Base-by-base conservation (phyloP, 2,888 invertebrate species). In the Caenorhabditis angaria region DNA sequence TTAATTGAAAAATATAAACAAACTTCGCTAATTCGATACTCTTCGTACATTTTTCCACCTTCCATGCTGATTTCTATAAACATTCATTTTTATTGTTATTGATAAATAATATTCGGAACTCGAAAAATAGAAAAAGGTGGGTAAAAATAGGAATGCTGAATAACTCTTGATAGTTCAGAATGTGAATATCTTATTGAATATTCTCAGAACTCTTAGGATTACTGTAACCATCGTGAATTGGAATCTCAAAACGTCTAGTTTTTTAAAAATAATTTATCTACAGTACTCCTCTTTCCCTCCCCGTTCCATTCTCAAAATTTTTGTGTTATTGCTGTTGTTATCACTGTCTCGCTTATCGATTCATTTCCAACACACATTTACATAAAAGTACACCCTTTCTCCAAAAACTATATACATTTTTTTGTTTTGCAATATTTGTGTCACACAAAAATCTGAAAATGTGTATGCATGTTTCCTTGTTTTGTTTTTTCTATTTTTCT, bases 1-100 rank as follows among this genome's bases (percentile, higher is more conserved):
- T 32, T 22, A n/a, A 20, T 51, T 51, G 6, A 12, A 28, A 5
- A 5, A 14, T 28, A 56, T 56, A 56, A 56, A 56, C 55, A 29
- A 60, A 76, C 76, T 70, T 76, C 70, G 14, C 66, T 71, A 4
- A 71, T 76, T 47, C 69, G 64, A 32, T 65, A 70, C 28, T 61
- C 70, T 48, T 72, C 72, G 47, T 76, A 76, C 72, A 72, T 72
- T 53, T 59, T 65, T 1, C 68, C 64, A 6, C 53, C 54, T 50
- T 50, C 50, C 50, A 50, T 50, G 22, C 22, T 50, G 22, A 56
- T 56, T 32, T 32, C 32, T 56, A 1, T 25, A 56, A 54, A 50
- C 22, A 50, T 22, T 18, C 6, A 41, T 12, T 32, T 32, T 32
- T 32, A 32, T 32, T 32, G 5, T 32, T 5, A 32, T 8, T 5